Percentiles rank a stretch among this genome's conserved stretches.
phyloP scores from a whole-genome alignment of 2,888 invertebrate genomes.

The Diarsia brunnea region DNA sequence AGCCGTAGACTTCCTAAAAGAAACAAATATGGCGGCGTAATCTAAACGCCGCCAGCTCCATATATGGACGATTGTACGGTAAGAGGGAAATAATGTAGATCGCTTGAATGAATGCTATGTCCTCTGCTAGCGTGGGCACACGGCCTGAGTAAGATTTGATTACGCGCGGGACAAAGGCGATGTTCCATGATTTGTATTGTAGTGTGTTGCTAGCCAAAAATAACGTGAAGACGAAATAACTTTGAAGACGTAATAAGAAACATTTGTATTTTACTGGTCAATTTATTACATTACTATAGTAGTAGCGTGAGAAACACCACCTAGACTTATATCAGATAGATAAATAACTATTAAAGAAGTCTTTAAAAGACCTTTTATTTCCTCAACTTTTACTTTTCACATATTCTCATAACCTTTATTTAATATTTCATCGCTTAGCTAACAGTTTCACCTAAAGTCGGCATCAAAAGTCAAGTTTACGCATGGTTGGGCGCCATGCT shows the following conservation, averaged over 20 bases:
- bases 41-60: slow-evolving; percentile 41
- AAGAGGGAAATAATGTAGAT: slow-evolving; percentile 72
- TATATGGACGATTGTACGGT: slow-evolving; percentile 47
- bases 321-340: background rate
- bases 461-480: slow-evolving; percentile 36
- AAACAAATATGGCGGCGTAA: slow-evolving; percentile 35
- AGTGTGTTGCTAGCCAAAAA: slow-evolving; percentile 40
- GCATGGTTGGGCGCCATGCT: slow-evolving; percentile 48
- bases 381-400: background rate
- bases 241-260: background rate
- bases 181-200: slow-evolving; percentile 39
- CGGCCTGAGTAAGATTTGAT: slow-evolving; percentile 70
- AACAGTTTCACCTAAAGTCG: slow-evolving; percentile 20
- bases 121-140: slow-evolving; percentile 73
- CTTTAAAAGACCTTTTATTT: too few relatives aligned
- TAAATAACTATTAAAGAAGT: background rate
- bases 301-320: background rate
- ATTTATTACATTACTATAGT: background rate
- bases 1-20: slow-evolving; percentile 28
- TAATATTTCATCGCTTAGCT: background rate
- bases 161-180: slow-evolving; percentile 52
- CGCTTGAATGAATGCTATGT: slow-evolving; percentile 73
- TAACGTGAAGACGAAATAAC: background rate
- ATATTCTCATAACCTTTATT: background rate
- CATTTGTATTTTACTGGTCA: background rate